Evolutionary conservation across 2,113 vertebrate genomes (phyloP), one percentile per base, ranked within the genome.

Genomic region (Bos javanicus): DNA sequence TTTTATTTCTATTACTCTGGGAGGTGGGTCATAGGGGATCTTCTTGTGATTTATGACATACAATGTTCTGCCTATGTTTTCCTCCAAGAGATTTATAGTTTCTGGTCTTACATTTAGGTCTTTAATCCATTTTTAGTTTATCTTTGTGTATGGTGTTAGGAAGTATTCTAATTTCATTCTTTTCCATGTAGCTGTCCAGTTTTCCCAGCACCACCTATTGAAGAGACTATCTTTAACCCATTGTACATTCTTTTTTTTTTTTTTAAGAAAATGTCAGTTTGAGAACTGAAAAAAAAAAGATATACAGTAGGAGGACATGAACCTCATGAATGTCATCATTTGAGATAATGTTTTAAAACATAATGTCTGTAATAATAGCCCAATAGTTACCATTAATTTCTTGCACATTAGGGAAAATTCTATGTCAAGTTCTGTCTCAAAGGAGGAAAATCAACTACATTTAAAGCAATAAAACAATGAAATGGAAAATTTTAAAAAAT

Each of bases 391-490:
- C 15, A 80, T 54, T 84, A 60, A 90, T 67, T n/a, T 90, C 13
- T 48, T 59, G 30, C 14, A 86, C 25, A 2, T 90, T 76, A 74
- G 71, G 59, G 71, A 80, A 90, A 95, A 74, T 87, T 71, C 36
- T 39, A 54, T 39, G 12, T 36, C 87, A 36, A 81, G 15, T 62
- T 97, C 17, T 86, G 7, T 74, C 33, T 59, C 39, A 86, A 60
- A n/a, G 30, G n/a, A 86, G 9, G 39, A 80, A 90, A 96, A 90
- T 85, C 82, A 86, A 33, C n/a, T 85, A 85, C 12, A 71, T 64
- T 89, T 64, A 86, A 95, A 95, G 13, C 78, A 93, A 90, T 80
- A 57, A 94, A 89, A 25, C 19, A 92, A 71, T 89, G 52, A 96
- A 25, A 67, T 36, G 28, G 15, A 90, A 96, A 95, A 46, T 2